A percentile compares a stretch with the other conserved stretches of the same genome.
phyloP scores from a whole-genome alignment of 2,113 vertebrate species.

The Phalacrocorax brasilianus region DNA sequence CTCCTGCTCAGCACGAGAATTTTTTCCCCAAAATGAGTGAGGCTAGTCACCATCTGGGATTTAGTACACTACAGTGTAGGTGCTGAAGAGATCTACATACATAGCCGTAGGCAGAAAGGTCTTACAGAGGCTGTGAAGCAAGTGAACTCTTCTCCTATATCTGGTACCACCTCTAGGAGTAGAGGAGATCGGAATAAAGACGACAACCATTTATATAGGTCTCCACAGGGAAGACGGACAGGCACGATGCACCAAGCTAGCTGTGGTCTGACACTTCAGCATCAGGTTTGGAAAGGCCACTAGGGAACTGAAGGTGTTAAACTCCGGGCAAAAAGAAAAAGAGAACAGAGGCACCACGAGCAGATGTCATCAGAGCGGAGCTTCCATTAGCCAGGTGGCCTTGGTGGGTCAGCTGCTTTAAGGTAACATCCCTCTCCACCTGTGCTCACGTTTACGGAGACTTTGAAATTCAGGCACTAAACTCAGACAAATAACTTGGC shows the following conservation, averaged over 20 bases:
- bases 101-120: not conserved
- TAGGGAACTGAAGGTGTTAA: conserved; percentile 22
- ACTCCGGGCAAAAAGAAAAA: conserved; percentile 23
- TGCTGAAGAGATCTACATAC: not conserved
- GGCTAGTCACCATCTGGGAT: not conserved
- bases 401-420: not conserved
- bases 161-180: not conserved
- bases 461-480: not conserved
- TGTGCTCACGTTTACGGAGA: not conserved
- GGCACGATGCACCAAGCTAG: not conserved
- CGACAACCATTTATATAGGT: not conserved
- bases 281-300: conserved; percentile 61
- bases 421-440: not conserved
- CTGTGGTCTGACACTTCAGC: conserved; percentile 28
- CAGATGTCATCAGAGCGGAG: conserved; percentile 57
- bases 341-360: conserved; percentile 51
- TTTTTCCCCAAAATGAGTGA: not conserved
- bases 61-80: not conserved
- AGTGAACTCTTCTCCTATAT: not conserved
- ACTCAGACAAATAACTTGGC: not conserved
- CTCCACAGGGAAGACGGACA: not conserved
- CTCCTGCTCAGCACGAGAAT: not conserved
- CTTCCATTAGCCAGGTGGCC: conserved; percentile 63
- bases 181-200: not conserved
- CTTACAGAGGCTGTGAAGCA: not conserved